Evolutionary conservation across 1,140 invertebrate genomes (phyloP), one percentile per base, ranked within the genome.

Genomic region (Papilio machaon): DNA sequence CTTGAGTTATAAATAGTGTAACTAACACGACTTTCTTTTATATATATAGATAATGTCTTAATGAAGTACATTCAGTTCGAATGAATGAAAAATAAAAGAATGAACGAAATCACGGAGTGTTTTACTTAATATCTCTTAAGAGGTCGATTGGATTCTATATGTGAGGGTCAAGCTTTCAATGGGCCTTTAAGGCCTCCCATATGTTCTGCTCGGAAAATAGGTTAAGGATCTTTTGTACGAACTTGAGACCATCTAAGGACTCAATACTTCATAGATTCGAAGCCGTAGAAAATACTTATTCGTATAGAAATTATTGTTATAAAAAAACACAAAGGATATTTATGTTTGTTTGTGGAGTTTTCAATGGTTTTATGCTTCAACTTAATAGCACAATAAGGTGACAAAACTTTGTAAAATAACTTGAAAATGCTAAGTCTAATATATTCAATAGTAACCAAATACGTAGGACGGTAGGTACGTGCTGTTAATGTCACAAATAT

Each of bases 191-290:
- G 76, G 38, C 70, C 2, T 64, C 60, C 64, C 64, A 70, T 70
- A 70, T 70, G 64, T 70, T 15, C 64, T 35, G 43, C 43, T 17
- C 49, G 60, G 82, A 52, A 82, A 84, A 84, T 79, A 67, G 83
- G 83, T 84, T 84, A 81, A 84, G 83, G 73, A 54, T 52, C 38
- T 74, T 80, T 83, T 82, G 30, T 35, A 38, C 10, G 30, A 38
- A 38, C 64, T 70, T 70, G 64, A 70, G 64, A 38, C 11, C 64
- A 70, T 70, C 23, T 70, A 30, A 67, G 30, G 30, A 70, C 64
- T 70, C 35, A 38, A 70, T 70, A 38, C 64, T 70, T 70, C 15
- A 17, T 54, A 35, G 23, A 35, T 67, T 67, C 5, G 64, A 30
- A 30, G 23, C 23, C 23, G 23, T 30, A 30, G 10, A 35, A 23